These are phyloP conservation scores for Solea senegalensis DNA, from an alignment of 2,113 vertebrate genomes.

Conservation along the genomic window DNA sequence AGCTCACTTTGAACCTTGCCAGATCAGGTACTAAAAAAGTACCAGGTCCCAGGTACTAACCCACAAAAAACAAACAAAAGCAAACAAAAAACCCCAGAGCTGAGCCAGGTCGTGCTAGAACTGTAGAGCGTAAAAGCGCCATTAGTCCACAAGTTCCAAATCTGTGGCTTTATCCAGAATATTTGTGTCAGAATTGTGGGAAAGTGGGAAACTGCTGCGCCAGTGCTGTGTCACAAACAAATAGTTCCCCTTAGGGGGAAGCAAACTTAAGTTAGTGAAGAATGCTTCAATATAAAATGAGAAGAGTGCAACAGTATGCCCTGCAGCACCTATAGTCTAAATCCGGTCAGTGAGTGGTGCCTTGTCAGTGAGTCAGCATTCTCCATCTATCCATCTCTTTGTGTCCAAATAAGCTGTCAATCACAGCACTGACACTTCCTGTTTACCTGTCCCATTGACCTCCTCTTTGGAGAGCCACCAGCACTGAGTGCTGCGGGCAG, in stretches of 20 bases:
- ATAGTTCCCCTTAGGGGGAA: constrained; percentile 25
- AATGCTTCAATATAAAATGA: not conserved
- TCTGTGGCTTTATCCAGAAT: constrained; percentile 39
- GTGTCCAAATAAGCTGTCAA: constrained; percentile 79
- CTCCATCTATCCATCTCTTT: constrained; percentile 72
- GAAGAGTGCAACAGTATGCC: constrained; percentile 14
- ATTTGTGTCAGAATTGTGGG: constrained; percentile 60
- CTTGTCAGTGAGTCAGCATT: constrained; percentile 69
- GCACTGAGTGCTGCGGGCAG: constrained; percentile 61
- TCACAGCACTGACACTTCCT: constrained; percentile 73
- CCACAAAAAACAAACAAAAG: no score
- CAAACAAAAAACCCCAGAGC: no score
- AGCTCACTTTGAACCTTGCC: no score
- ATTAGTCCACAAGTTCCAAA: constrained; percentile 28
- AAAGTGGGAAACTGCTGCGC: constrained; percentile 32
- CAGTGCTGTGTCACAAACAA: constrained; percentile 48
- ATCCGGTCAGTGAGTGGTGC: constrained; percentile 41
- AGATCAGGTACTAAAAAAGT: no score
- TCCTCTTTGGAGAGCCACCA: constrained; percentile 68
- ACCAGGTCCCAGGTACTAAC: no score
- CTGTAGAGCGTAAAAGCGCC: not conserved
- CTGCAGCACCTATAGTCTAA: constrained; percentile 42
- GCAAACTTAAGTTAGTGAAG: no score
- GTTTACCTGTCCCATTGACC: constrained; percentile 81
- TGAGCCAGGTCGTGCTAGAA: no score